Conservation (phyloP, 2,113 vertebrate species). For the Pollimyrus isidori region DNA sequence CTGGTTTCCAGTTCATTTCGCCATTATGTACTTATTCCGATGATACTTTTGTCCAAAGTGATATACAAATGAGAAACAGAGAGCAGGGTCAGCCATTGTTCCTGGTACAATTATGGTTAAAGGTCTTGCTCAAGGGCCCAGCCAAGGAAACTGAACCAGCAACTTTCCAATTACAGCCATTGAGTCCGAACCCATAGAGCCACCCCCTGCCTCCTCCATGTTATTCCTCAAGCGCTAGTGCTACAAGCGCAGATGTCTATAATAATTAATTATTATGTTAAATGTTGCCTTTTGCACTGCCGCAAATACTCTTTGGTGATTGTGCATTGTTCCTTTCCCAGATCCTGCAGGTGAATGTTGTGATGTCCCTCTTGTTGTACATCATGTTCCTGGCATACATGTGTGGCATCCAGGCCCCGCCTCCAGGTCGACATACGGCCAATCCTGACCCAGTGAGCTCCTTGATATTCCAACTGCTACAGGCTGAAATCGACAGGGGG, state of each 20-base stretch:
- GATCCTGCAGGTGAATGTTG: slow-evolving; percentile 99
- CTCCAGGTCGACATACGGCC: slow-evolving; percentile 73
- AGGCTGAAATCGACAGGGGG: slow-evolving; percentile 81
- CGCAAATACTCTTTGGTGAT: background rate
- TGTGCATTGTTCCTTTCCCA: slow-evolving; percentile 51
- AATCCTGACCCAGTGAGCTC: slow-evolving; percentile 86
- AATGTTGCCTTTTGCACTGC: background rate
- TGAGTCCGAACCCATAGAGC: background rate
- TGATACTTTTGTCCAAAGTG: background rate
- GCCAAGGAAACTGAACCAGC: background rate
- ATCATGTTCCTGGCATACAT: slow-evolving; percentile 95
- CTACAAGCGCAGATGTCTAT: background rate
- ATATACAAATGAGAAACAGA: background rate
- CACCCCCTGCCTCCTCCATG: background rate
- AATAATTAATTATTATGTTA: background rate
- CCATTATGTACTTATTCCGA: background rate
- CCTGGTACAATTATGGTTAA: background rate
- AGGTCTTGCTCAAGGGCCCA: background rate
- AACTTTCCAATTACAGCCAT: background rate
- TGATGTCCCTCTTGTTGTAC: slow-evolving; percentile 99
- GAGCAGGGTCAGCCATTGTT: background rate
- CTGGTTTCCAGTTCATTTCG: too few species aligned
- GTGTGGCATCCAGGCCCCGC: slow-evolving; percentile 86
- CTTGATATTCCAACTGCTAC: slow-evolving; percentile 89
- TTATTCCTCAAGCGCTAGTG: background rate